phyloP scores from a whole-genome alignment of 2,888 invertebrate species.

The Aplocera efformata region DNA sequence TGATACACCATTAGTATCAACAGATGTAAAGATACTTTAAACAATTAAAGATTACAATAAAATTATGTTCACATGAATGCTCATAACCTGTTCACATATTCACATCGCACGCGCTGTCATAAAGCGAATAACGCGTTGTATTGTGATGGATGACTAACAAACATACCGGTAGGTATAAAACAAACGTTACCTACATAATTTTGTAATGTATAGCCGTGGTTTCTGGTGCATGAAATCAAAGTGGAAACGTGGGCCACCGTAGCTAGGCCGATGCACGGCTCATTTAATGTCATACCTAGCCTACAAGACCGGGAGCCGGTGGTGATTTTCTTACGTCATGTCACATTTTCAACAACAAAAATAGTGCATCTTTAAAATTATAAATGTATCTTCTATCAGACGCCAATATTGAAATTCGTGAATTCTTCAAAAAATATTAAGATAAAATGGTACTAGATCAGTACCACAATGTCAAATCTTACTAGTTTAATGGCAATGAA shows the following conservation, averaged over 20 bases:
- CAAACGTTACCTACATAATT: slow-evolving; percentile 15
- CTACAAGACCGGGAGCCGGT: slow-evolving; percentile 8
- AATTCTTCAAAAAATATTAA: too few relatives aligned
- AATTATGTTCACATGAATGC: slow-evolving; percentile 1
- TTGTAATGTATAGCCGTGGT: slow-evolving; percentile 17
- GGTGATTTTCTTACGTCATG: slow-evolving; percentile 6
- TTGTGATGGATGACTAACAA: slow-evolving; percentile 10
- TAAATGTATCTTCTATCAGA: too few relatives aligned
- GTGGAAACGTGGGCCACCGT: slow-evolving; percentile 18
- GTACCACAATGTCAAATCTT: too few relatives aligned
- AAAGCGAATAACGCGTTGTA: slow-evolving; percentile 13
- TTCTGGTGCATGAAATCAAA: slow-evolving; percentile 31
- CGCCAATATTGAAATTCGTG: too few relatives aligned
- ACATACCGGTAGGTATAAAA: slow-evolving; percentile 2
- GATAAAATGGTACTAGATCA: too few relatives aligned
- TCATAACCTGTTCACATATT: slow-evolving; percentile 6
- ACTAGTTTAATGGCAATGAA: too few relatives aligned
- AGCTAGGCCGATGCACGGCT: slow-evolving; percentile 21
- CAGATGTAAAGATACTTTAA: too few relatives aligned
- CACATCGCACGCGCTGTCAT: slow-evolving; percentile 13
- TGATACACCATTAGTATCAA: too few relatives aligned
- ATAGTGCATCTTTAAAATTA: too few relatives aligned
- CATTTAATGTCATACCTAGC: slow-evolving; percentile 33
- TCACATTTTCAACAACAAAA: background rate
- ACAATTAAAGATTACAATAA: background rate